These are phyloP conservation scores for Chaetogeoica ovagalla DNA, from an alignment of 2,888 invertebrate genomes.

Conservation along the genomic window DNA sequence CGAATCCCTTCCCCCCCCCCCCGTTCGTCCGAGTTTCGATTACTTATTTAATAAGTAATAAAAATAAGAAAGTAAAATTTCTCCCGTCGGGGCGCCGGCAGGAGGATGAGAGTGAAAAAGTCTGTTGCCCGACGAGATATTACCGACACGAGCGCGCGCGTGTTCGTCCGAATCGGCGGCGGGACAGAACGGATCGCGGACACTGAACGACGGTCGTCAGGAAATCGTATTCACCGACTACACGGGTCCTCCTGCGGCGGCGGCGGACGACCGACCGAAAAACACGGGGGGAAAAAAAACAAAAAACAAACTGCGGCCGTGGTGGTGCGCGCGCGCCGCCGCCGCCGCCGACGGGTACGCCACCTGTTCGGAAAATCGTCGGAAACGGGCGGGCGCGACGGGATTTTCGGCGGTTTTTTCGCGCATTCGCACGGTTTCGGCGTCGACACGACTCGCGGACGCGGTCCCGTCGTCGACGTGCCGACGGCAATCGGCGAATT, in stretches of 20 bases:
- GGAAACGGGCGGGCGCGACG: not conserved
- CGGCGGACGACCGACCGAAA: not conserved
- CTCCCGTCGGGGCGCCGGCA: too few relatives aligned
- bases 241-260: not conserved
- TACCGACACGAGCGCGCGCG: not conserved
- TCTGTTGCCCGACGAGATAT: too few relatives aligned
- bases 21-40: too few relatives aligned
- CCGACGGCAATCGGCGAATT: constrained; percentile 6
- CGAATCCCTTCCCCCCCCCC: too few relatives aligned
- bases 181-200: not conserved
- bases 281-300: not conserved
- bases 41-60: too few relatives aligned
- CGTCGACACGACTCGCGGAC: not conserved
- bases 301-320: not conserved
- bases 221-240: not conserved
- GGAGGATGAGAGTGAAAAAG: too few relatives aligned
- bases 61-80: too few relatives aligned
- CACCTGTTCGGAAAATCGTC: constrained; percentile 48
- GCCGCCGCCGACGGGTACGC: not conserved
- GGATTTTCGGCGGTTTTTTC: constrained; percentile 9
- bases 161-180: constrained; percentile 15
- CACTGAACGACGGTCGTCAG: constrained; percentile 26
- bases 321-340: too few relatives aligned
- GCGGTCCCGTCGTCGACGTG: not conserved
- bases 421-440: not conserved